A percentile compares a stretch with the other conserved stretches of the same genome.
phyloP scores from a whole-genome alignment of 2,888 invertebrate species.

The Diploptera punctata region DNA sequence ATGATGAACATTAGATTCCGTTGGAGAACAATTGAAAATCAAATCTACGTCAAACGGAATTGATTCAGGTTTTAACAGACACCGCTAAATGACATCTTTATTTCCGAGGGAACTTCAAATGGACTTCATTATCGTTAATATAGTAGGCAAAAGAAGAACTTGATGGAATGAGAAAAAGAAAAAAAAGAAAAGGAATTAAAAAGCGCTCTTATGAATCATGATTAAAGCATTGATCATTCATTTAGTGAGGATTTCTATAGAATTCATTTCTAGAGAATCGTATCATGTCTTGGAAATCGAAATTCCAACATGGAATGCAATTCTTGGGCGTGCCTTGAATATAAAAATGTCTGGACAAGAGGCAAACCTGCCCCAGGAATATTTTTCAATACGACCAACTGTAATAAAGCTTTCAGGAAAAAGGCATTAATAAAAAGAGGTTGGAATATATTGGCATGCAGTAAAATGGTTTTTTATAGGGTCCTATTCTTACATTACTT shows the following conservation, averaged over 20 bases:
- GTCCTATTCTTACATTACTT: no score
- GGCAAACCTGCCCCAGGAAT: no score
- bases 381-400: not conserved
- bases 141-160: not conserved
- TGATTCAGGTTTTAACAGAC: no score
- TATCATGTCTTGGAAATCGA: not conserved
- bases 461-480: no score
- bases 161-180: not conserved
- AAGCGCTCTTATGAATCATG: conserved; percentile 1
- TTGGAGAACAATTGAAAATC: no score
- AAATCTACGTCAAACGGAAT: no score
- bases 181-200: no score
- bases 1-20: no score
- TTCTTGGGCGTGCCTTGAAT: not conserved
- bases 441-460: no score
- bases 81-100: not conserved
- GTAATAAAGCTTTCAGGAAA: no score
- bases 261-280: conserved; percentile 10
- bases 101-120: not conserved
- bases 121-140: not conserved
- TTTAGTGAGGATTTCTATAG: not conserved
- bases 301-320: conserved; percentile 7
- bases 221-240: conserved; percentile 26
- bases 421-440: no score
- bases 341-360: not conserved